phyloP scores from a whole-genome alignment of 2,113 vertebrate genomes.

The Callaeas wilsoni region DNA sequence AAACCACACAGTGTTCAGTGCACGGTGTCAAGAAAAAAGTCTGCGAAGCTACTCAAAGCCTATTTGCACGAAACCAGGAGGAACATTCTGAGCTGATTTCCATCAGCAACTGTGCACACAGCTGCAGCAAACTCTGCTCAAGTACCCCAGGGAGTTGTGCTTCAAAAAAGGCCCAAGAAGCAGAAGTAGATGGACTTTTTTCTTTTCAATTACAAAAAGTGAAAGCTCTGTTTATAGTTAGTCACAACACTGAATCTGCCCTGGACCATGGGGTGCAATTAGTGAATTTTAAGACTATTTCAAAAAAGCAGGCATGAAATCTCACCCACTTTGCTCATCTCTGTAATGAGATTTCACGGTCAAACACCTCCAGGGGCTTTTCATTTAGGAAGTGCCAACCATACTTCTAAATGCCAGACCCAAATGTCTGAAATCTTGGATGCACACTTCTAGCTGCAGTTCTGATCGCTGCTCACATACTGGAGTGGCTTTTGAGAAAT shows the following conservation, averaged over 20 bases:
- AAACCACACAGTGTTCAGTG: not conserved
- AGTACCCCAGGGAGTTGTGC: not conserved
- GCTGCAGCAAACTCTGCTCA: not conserved
- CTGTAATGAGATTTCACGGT: not conserved
- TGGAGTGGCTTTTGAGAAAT: not conserved
- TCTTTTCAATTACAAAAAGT: not conserved
- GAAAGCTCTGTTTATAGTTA: not conserved
- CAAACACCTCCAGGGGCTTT: not conserved
- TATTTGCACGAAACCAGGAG: not conserved
- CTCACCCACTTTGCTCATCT: not conserved
- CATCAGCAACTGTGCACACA: not conserved
- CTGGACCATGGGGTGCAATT: not conserved
- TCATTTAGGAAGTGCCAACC: not conserved
- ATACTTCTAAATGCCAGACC: not conserved
- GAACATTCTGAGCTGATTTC: not conserved
- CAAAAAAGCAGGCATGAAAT: not conserved
- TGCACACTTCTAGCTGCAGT: fast-evolving
- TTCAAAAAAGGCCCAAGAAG: not conserved
- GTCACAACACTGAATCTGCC: not conserved
- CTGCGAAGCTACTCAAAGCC: not conserved
- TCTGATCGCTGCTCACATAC: fast-evolving
- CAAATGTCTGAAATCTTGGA: not conserved
- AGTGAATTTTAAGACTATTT: not conserved
- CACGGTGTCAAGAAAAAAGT: not conserved
- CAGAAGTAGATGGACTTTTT: not conserved